Percentiles rank a stretch among this genome's conserved stretches.
Conservation (phyloP, 2,888 invertebrate species). For the Dastarcus helophoroides region DNA sequence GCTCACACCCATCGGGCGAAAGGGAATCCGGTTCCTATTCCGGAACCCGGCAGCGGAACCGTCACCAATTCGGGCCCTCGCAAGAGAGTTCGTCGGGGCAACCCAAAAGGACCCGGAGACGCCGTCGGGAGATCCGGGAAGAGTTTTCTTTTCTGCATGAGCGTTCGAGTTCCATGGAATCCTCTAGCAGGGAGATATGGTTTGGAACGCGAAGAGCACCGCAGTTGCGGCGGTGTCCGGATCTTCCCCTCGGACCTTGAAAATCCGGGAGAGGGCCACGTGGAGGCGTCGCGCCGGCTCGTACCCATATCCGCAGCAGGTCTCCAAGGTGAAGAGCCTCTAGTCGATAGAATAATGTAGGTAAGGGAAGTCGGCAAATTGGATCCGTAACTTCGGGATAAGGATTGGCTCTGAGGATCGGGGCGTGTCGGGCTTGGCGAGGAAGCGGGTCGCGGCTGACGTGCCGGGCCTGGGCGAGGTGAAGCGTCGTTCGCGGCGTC, state of each 20-base stretch:
- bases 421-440: constrained; percentile 48
- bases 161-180: constrained; percentile 42
- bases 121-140: constrained; percentile 44
- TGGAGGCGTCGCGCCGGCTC: constrained; percentile 20
- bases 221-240: constrained; percentile 39
- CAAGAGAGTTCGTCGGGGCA: constrained; percentile 38
- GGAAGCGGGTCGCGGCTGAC: constrained; percentile 24
- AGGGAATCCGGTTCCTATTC: constrained; percentile 34
- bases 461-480: constrained; percentile 19
- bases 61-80: constrained; percentile 36
- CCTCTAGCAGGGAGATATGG: constrained; percentile 39
- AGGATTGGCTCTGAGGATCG: no score
- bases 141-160: constrained; percentile 43
- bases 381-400: no score
- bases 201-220: constrained; percentile 38
- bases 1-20: constrained; percentile 17
- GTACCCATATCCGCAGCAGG: constrained; percentile 65
- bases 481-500: constrained; percentile 17
- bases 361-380: constrained; percentile 49
- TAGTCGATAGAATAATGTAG: constrained; percentile 37
- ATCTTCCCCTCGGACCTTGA: constrained; percentile 37
- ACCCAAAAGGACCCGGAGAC: constrained; percentile 45
- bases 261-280: constrained; percentile 29
- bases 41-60: constrained; percentile 47
- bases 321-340: constrained; percentile 45